Percentiles rank a stretch among this genome's conserved stretches.
Conservation (phyloP, 2,797 vertebrate genomes). For the Sebastes umbrosus region DNA sequence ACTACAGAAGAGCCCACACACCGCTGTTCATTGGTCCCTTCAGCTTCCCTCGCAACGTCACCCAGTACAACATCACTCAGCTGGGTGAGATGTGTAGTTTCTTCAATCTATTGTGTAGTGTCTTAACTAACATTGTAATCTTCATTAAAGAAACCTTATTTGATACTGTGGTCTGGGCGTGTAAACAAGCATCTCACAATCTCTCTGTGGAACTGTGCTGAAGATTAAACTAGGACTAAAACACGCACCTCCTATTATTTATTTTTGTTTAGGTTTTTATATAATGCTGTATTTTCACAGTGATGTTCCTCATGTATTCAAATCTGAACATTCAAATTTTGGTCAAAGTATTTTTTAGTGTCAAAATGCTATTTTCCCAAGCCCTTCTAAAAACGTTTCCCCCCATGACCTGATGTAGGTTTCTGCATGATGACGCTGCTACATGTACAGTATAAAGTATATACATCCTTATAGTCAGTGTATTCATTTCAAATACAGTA, state of each 20-base stretch:
- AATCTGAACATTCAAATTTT: no score
- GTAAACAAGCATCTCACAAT: neutral
- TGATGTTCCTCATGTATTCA: no score
- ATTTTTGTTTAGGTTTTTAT: no score
- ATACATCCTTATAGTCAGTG: no score
- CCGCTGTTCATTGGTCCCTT: slow-evolving; percentile 88
- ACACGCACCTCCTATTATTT: neutral
- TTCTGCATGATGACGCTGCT: no score
- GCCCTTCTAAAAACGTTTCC: no score
- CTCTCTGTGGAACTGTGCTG: neutral
- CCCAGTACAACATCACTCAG: slow-evolving; percentile 91
- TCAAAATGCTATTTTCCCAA: no score
- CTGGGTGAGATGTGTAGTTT: slow-evolving; percentile 85
- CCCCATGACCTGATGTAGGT: no score
- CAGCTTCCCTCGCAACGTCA: slow-evolving; percentile 86
- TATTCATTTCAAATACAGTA: no score
- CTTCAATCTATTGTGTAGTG: neutral
- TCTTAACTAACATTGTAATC: neutral
- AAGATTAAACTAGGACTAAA: neutral
- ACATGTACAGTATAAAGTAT: no score
- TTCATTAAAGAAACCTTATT: neutral
- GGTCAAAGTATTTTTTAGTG: no score
- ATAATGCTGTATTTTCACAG: no score
- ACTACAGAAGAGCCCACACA: slow-evolving; percentile 89
- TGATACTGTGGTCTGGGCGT: neutral